Percentiles rank a stretch among this genome's conserved stretches.
These are phyloP conservation scores for Onychomys torridus DNA, from an alignment of 2,797 vertebrate species.

Conservation along the genomic window DNA sequence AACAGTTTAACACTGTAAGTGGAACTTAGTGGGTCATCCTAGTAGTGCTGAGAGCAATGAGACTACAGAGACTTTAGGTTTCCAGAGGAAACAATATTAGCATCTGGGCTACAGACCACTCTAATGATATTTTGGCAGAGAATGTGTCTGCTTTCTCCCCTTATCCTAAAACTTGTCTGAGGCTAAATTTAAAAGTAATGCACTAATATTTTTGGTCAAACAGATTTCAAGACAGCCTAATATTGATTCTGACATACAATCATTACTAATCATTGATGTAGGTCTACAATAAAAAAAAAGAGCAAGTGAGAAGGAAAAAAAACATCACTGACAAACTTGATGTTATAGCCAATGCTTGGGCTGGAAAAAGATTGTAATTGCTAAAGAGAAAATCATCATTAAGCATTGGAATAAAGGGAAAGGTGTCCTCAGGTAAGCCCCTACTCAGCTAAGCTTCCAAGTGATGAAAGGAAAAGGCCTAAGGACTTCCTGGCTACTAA, in stretches of 20 bases:
- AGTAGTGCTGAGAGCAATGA: neutral
- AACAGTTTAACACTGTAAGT: neutral
- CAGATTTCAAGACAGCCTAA: neutral
- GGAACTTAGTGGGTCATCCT: neutral
- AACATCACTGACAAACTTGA: neutral
- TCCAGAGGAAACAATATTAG: neutral
- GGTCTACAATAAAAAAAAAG: neutral
- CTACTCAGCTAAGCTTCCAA: neutral
- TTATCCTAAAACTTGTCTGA: neutral
- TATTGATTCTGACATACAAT: neutral
- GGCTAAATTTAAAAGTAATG: neutral
- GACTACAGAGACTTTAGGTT: neutral
- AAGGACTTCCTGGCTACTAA: neutral
- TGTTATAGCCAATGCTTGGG: neutral
- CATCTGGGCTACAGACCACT: neutral
- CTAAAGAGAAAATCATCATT: neutral
- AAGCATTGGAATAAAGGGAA: neutral
- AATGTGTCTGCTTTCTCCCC: too few species aligned
- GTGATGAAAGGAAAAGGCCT: neutral
- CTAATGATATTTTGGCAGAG: neutral
- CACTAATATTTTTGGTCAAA: neutral
- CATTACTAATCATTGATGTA: neutral
- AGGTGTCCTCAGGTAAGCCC: neutral
- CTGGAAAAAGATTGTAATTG: neutral
- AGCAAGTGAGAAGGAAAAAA: neutral